A percentile compares a stretch with the other conserved stretches of the same genome.
Conservation (phyloP, 2,888 invertebrate genomes). For the Melanotus villosus region DNA sequence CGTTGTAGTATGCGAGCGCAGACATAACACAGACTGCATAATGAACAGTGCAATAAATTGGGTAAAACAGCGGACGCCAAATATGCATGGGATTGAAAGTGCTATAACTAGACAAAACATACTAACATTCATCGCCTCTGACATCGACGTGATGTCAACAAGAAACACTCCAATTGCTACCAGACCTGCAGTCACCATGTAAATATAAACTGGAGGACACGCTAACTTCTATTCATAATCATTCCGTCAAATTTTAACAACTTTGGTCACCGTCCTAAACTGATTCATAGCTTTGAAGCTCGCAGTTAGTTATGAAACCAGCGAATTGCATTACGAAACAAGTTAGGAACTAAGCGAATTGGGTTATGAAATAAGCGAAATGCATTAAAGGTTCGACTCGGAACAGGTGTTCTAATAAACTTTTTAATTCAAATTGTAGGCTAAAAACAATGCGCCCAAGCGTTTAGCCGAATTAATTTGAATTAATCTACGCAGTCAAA, state of each 20-base stretch:
- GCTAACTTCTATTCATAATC: neutral
- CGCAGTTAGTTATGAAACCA: too few relatives aligned
- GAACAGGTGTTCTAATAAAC: too few relatives aligned
- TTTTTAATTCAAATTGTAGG: too few relatives aligned
- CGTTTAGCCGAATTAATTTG: too few relatives aligned
- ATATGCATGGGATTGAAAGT: constrained; percentile 39
- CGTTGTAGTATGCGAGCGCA: constrained; percentile 34
- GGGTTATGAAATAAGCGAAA: too few relatives aligned
- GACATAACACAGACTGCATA: constrained; percentile 49
- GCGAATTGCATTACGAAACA: too few relatives aligned
- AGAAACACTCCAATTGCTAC: neutral
- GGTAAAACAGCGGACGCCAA: constrained; percentile 41
- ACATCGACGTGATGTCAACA: too few relatives aligned
- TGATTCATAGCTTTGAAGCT: constrained; percentile 7
- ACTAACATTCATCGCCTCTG: constrained; percentile 17
- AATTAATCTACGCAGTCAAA: too few relatives aligned
- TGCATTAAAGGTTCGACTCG: too few relatives aligned
- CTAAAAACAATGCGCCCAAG: too few relatives aligned
- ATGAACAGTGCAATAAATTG: constrained; percentile 48
- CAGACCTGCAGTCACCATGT: constrained; percentile 17
- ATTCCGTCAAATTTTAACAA: constrained; percentile 19
- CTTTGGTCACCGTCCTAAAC: neutral
- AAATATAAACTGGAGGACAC: constrained; percentile 14
- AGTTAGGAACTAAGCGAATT: too few relatives aligned
- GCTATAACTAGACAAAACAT: constrained; percentile 36